Evolutionary conservation across 2,113 vertebrate genomes (phyloP).

Genomic region (Elanoides forficatus): DNA sequence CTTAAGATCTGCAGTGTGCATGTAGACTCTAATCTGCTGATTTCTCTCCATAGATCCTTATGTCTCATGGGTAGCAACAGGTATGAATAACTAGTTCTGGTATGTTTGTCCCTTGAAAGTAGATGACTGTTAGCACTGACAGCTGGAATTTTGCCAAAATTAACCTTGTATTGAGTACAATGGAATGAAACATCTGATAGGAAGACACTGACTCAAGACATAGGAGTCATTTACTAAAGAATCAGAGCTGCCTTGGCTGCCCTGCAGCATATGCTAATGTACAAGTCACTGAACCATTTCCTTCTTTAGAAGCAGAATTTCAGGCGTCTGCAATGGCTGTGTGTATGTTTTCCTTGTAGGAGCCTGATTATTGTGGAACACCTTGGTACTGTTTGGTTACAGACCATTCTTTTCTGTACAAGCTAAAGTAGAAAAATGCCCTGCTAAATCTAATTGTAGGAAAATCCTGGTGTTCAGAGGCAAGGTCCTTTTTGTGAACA

Average conservation of each 20-base stretch:
- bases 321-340: neutral
- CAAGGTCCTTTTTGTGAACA: neutral
- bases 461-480: neutral
- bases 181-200: neutral
- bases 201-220: neutral
- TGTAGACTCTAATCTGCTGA: too few species aligned
- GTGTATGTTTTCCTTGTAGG: neutral
- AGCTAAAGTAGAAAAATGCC: neutral
- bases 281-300: neutral
- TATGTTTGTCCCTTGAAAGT: too few species aligned
- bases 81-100: too few species aligned
- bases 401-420: neutral
- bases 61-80: too few species aligned
- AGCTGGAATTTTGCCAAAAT: neutral
- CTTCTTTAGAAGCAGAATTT: neutral
- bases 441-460: neutral
- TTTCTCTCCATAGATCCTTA: too few species aligned
- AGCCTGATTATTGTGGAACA: neutral
- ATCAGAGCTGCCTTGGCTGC: neutral
- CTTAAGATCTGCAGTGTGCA: too few species aligned
- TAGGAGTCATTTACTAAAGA: neutral
- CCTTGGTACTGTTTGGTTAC: neutral
- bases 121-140: too few species aligned
- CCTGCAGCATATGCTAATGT: neutral
- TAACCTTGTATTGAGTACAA: neutral